Conservation (phyloP, 2,888 invertebrate species). For the Epiblema foenella region DNA sequence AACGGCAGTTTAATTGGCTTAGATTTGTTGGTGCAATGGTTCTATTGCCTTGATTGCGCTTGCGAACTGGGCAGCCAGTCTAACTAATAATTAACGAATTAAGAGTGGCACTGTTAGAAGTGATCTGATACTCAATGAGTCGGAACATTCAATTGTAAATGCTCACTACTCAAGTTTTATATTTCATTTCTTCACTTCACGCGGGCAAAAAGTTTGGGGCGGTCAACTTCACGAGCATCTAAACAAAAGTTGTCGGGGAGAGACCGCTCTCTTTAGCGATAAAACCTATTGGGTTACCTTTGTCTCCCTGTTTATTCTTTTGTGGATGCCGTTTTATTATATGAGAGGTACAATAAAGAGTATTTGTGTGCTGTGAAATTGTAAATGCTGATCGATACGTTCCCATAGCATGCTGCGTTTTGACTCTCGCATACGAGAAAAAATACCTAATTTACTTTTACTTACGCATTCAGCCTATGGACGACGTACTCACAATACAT, state of each 20-base stretch:
- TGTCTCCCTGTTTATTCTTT: too few relatives aligned
- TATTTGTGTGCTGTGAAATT: not conserved
- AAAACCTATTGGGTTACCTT: too few relatives aligned
- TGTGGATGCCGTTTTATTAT: too few relatives aligned
- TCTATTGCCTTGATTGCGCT: slow-evolving; percentile 19
- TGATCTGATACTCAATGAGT: not conserved
- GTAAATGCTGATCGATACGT: not conserved
- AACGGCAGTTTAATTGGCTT: slow-evolving; percentile 22
- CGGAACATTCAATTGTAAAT: not conserved
- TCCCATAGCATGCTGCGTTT: slow-evolving; percentile 12
- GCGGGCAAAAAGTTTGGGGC: too few relatives aligned
- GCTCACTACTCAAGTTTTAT: too few relatives aligned
- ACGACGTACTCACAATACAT: not conserved
- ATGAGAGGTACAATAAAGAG: too few relatives aligned
- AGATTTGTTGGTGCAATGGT: slow-evolving; percentile 33
- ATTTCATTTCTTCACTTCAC: too few relatives aligned
- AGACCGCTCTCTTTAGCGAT: too few relatives aligned
- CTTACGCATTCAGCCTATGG: not conserved
- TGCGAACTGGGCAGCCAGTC: slow-evolving; percentile 10
- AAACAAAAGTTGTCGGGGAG: too few relatives aligned
- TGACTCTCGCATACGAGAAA: not conserved
- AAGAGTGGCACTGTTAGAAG: not conserved
- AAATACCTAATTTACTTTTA: not conserved
- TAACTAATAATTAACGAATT: slow-evolving; percentile 22
- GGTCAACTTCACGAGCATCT: too few relatives aligned